Percentiles rank a stretch among this genome's conserved stretches.
These are phyloP conservation scores for Xiphorhynchus erythropygius DNA, from an alignment of 2,797 vertebrate genomes.

Conservation along the genomic window DNA sequence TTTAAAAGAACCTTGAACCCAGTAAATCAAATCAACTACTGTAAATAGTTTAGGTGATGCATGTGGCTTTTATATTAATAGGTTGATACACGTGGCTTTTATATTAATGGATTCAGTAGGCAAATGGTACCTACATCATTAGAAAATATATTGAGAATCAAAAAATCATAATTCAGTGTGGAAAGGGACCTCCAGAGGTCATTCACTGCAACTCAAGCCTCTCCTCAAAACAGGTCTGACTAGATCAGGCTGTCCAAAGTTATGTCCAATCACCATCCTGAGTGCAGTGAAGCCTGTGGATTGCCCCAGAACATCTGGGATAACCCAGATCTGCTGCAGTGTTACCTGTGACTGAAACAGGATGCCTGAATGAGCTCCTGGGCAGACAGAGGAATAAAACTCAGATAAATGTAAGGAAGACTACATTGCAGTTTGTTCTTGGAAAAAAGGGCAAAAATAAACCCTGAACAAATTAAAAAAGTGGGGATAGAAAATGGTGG, in stretches of 20 bases:
- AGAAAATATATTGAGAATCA: neutral
- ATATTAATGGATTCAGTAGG: neutral
- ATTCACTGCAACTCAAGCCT: neutral
- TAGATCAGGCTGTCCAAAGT: neutral
- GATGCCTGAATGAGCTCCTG: neutral
- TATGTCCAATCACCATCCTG: neutral
- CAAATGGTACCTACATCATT: slow-evolving; percentile 45
- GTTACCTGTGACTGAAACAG: neutral
- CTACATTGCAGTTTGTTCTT: neutral
- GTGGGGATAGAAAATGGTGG: neutral
- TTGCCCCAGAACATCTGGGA: neutral
- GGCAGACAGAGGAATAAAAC: neutral
- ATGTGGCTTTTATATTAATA: neutral
- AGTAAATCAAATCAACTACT: neutral
- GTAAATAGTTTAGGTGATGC: neutral
- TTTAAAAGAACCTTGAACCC: neutral
- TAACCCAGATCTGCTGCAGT: neutral
- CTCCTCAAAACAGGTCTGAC: neutral
- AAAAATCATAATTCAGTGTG: neutral
- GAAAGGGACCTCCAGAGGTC: neutral
- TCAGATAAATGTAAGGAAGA: neutral
- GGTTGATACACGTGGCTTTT: neutral
- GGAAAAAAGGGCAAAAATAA: neutral
- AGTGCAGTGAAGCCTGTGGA: neutral
- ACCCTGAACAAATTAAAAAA: neutral